These are phyloP conservation scores for Lepidurus packardi DNA, from an alignment of 1,140 invertebrate genomes.

Conservation along the genomic window DNA sequence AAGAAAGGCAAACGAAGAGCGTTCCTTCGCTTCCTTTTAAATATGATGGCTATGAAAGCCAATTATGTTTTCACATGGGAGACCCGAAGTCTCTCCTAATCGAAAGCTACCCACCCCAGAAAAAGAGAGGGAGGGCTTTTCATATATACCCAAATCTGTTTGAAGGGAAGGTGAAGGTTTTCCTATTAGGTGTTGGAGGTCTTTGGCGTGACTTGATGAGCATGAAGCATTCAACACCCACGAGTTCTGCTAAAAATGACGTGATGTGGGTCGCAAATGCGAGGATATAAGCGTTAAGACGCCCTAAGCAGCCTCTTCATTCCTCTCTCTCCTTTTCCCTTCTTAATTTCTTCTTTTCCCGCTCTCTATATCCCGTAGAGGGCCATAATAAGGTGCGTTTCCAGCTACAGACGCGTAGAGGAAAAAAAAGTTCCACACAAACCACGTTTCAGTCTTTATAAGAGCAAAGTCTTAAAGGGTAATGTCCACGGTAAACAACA, in stretches of 20 bases:
- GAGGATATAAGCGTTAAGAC: background rate
- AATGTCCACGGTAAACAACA: too few species aligned
- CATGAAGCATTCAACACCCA: slow-evolving; percentile 10
- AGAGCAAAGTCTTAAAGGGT: too few species aligned
- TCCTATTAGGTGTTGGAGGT: background rate
- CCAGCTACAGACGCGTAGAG: background rate
- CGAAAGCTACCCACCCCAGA: background rate
- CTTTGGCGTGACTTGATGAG: slow-evolving; percentile 14
- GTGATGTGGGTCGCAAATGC: background rate
- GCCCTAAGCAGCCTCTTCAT: background rate
- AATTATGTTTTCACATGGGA: background rate
- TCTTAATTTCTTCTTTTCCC: too few species aligned
- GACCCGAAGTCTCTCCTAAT: background rate
- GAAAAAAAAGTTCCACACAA: background rate
- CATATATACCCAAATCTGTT: background rate
- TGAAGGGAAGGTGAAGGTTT: background rate
- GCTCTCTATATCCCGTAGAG: too few species aligned
- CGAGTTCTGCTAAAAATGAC: background rate
- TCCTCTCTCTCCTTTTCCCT: background rate
- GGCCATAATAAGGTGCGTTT: too few species aligned
- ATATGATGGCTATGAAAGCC: background rate
- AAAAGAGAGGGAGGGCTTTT: background rate
- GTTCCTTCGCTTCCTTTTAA: background rate
- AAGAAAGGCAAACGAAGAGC: background rate
- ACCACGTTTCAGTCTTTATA: too few species aligned